Base-by-base conservation (phyloP, 2,797 vertebrate genomes). In the Sciurus carolinensis region DNA sequence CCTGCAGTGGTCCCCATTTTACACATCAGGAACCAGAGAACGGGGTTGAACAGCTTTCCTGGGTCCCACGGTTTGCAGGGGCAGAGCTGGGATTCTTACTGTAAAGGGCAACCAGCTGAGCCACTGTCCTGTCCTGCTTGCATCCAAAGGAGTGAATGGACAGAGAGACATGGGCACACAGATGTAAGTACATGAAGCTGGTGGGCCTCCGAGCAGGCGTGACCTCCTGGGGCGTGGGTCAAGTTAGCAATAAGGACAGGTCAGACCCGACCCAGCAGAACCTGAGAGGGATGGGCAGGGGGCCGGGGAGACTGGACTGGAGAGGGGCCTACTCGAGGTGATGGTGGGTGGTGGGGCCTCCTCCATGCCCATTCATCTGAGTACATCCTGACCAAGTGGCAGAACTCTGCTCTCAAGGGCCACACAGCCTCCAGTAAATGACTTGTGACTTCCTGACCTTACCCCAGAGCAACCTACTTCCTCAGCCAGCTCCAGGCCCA, bases 1-100 rank as follows among this genome's bases (percentile, higher is more conserved):
- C 36, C 83, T n/a, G 22, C 72, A 11, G 88, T 76, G 82, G 62
- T 86, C 33, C 36, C 33, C 33, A 57, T 75, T 57, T 82, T 89
- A 71, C 36, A 54, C 17, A 57, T 79, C 59, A 81, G n/a, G 26
- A 69, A 12, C 52, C 87, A 11, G 62, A 79, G 72, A 92, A 87
- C 80, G 66, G 79, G 59, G 30, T 39, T 57, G 42, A 84, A 52
- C 8, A 57, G 79, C 20, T 88, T 73, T 50, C 57, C 52, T 52
- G 77, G 24, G 54, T 72, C 36, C 67, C 47, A 67, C 2, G 18
- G 57, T 39, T 80, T 75, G 17, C 42, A 67, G 42, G 13, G 26
- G 72, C 72, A 52, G 73, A 89, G 72, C 72, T 75, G 66, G 14
- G 39, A 66, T 80, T 88, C 79, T 88, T 72, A n/a, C n/a, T 77